Conservation (phyloP, 2,888 invertebrate genomes). For the Agrotis ipsilon region DNA sequence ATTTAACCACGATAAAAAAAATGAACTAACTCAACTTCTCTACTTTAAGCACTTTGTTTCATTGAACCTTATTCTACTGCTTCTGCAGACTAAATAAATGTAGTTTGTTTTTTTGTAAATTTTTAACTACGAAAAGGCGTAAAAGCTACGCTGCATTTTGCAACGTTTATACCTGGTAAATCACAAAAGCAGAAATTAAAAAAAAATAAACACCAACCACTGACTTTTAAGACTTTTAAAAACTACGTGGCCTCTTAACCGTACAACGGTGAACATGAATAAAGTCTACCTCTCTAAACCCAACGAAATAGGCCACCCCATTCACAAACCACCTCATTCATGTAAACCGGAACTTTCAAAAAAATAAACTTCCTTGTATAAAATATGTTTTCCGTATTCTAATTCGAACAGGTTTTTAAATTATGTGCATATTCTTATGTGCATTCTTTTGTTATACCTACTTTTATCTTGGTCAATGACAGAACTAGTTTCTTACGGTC, state of each 20-base stretch:
- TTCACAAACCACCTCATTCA: conserved; percentile 39
- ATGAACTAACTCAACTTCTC: no score
- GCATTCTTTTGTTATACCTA: conserved; percentile 6
- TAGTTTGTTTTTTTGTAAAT: no score
- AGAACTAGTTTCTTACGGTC: conserved; percentile 32
- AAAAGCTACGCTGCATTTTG: no score
- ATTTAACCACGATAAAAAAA: no score
- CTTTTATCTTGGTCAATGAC: conserved; percentile 28
- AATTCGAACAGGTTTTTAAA: conserved; percentile 34
- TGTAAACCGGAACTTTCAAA: conserved; percentile 28
- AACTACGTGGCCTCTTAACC: background rate
- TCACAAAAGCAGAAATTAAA: no score
- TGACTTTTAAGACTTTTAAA: background rate
- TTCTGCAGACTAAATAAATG: no score
- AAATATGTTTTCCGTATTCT: conserved; percentile 33
- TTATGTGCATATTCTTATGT: conserved; percentile 18
- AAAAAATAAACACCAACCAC: no score
- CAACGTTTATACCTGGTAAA: no score
- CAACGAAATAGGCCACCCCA: conserved; percentile 35
- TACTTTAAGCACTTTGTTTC: no score
- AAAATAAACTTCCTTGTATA: conserved; percentile 22
- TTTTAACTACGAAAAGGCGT: no score
- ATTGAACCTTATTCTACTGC: no score
- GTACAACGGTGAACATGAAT: background rate
- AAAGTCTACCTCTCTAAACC: background rate